These are phyloP conservation scores for Caenorhabditis imperialis DNA, from an alignment of 2,888 invertebrate genomes.

Conservation along the genomic window DNA sequence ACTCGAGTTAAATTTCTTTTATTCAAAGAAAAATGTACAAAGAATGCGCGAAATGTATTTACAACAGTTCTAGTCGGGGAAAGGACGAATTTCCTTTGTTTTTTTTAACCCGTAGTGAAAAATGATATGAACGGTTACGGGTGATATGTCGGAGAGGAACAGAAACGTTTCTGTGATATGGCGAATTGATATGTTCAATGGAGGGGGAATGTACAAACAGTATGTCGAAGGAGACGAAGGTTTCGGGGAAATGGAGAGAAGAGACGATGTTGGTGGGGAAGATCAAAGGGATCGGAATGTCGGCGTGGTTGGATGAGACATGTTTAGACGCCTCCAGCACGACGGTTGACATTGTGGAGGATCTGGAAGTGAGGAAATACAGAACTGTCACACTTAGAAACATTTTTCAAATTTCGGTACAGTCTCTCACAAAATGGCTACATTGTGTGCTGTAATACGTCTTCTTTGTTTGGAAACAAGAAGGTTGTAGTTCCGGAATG, in stretches of 20 bases:
- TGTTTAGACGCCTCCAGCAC: slow-evolving; percentile 39
- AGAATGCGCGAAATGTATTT: too few species aligned
- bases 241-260: slow-evolving; percentile 3
- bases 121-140: slow-evolving; percentile 39
- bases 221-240: slow-evolving; percentile 24
- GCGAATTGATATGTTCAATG: slow-evolving; percentile 19
- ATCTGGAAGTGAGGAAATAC: slow-evolving; percentile 36
- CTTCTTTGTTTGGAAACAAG: too few species aligned
- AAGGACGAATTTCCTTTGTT: slow-evolving; percentile 16
- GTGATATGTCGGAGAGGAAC: slow-evolving; percentile 14
- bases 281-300: slow-evolving; percentile 10
- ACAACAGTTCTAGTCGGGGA: slow-evolving; percentile 20
- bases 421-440: too few species aligned
- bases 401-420: too few species aligned
- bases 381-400: background rate
- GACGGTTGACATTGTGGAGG: slow-evolving; percentile 47
- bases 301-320: slow-evolving; percentile 2
- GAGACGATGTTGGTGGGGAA: slow-evolving; percentile 9
- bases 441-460: too few species aligned
- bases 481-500: too few species aligned
- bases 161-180: too few species aligned
- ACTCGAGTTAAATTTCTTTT: too few species aligned
- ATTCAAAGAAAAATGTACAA: slow-evolving; percentile 36
- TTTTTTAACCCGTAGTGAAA: slow-evolving; percentile 25
- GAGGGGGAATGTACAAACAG: slow-evolving; percentile 25